Evolutionary conservation across 2,888 invertebrate genomes (phyloP).

Genomic region (Lysandra coridon): DNA sequence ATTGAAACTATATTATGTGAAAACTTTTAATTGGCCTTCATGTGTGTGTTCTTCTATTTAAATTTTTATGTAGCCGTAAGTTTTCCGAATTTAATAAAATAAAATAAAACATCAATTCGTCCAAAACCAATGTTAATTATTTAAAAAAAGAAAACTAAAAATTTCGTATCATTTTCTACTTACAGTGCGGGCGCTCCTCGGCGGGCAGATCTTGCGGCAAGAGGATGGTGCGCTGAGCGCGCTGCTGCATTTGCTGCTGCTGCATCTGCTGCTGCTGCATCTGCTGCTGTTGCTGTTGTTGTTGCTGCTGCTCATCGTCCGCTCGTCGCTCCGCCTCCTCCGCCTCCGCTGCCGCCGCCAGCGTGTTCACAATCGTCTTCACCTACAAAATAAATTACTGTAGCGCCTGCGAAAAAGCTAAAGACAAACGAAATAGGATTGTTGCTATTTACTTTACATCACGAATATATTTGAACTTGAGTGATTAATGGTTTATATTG

Average conservation of each 20-base stretch:
- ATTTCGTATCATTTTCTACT: slow-evolving; percentile 58
- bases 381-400: slow-evolving; percentile 51
- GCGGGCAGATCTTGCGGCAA: slow-evolving; percentile 81
- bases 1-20: no score
- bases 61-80: no score
- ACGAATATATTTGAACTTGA: background rate
- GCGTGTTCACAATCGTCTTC: slow-evolving; percentile 71
- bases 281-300: background rate
- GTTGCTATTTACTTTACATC: background rate
- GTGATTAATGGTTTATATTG: background rate
- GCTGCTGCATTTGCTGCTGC: slow-evolving; percentile 58
- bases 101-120: background rate
- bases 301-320: slow-evolving; percentile 48
- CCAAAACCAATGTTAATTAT: no score
- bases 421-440: background rate
- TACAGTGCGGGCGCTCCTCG: slow-evolving; percentile 88
- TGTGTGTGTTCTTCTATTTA: no score
- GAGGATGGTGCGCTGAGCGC: slow-evolving; percentile 77
- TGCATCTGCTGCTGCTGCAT: slow-evolving; percentile 40
- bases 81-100: no score
- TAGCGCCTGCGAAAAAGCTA: background rate
- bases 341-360: slow-evolving; percentile 68
- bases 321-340: slow-evolving; percentile 52
- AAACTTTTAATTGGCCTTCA: no score
- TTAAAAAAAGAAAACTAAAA: no score